Percentiles rank a stretch among this genome's conserved stretches.
These are phyloP conservation scores for Agrochola lychnidis DNA, from an alignment of 2,888 invertebrate genomes.

Conservation along the genomic window DNA sequence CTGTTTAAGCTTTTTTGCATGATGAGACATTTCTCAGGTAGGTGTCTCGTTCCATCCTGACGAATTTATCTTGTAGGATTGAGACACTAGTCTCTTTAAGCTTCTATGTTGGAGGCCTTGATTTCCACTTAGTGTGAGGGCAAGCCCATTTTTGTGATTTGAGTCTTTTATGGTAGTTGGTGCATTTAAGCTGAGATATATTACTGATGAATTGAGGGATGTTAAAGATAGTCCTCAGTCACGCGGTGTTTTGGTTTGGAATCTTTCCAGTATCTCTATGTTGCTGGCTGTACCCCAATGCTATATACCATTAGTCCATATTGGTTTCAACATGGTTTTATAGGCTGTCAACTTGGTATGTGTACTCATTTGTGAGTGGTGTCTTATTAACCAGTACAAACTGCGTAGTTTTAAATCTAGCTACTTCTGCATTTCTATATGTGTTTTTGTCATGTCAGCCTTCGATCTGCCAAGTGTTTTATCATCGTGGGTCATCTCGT, in stretches of 20 bases:
- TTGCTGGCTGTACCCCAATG: background rate
- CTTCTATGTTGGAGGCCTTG: too few relatives aligned
- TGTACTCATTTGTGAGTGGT: background rate
- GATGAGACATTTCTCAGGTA: too few relatives aligned
- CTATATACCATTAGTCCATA: background rate
- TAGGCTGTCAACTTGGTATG: background rate
- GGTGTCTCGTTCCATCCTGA: too few relatives aligned
- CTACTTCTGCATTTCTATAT: background rate
- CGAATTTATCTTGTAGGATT: too few relatives aligned
- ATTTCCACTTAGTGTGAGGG: too few relatives aligned
- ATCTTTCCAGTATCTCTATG: slow-evolving; percentile 12
- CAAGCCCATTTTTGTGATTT: too few relatives aligned
- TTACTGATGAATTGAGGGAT: background rate
- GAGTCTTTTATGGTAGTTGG: background rate
- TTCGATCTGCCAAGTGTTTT: background rate
- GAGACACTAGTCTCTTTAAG: too few relatives aligned
- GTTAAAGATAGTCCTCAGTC: background rate
- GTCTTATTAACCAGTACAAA: too few relatives aligned
- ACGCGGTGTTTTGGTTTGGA: background rate
- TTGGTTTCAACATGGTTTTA: too few relatives aligned
- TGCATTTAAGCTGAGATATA: background rate
- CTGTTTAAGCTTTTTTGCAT: too few relatives aligned
- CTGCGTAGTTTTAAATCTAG: too few relatives aligned
- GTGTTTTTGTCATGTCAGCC: background rate
- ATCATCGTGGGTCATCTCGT: too few relatives aligned